Percentiles rank a stretch among this genome's conserved stretches.
These are phyloP conservation scores for Trichonephila inaurata DNA, from an alignment of 1,140 invertebrate species.

Conservation along the genomic window DNA sequence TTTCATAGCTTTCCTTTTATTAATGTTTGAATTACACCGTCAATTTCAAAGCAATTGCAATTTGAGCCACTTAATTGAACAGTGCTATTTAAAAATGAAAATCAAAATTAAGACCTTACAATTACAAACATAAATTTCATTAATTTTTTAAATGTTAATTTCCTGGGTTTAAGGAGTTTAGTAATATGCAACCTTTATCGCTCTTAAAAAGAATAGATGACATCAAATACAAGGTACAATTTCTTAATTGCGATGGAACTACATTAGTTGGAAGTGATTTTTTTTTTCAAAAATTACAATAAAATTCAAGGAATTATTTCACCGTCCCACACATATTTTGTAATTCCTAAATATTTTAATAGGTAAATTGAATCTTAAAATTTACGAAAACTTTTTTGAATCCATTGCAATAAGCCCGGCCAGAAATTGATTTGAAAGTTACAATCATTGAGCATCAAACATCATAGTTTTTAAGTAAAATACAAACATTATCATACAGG, in stretches of 20 bases:
- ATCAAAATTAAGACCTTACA: too few relatives aligned
- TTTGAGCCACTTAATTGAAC: too few relatives aligned
- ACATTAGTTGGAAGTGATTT: neutral
- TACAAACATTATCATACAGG: neutral
- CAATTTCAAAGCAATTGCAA: too few relatives aligned
- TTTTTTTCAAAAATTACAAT: neutral
- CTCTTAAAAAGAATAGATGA: neutral
- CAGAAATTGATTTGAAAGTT: neutral
- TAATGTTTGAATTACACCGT: too few relatives aligned
- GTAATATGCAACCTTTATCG: neutral
- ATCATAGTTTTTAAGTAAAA: neutral
- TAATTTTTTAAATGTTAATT: too few relatives aligned
- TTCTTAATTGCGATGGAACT: slow-evolving; percentile 1
- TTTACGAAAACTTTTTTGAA: neutral
- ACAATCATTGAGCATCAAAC: slow-evolving; percentile 1
- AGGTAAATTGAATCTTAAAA: neutral
- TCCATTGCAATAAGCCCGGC: slow-evolving; percentile 64
- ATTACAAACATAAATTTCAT: too few relatives aligned
- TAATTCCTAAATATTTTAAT: neutral
- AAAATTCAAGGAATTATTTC: neutral
- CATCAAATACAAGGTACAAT: neutral
- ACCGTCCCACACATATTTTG: too few relatives aligned
- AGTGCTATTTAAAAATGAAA: too few relatives aligned
- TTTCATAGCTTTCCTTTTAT: too few relatives aligned
- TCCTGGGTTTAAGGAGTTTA: too few relatives aligned